These are phyloP conservation scores for Acanthosepion lycidas DNA, from an alignment of 2,888 invertebrate genomes.

Conservation along the genomic window DNA sequence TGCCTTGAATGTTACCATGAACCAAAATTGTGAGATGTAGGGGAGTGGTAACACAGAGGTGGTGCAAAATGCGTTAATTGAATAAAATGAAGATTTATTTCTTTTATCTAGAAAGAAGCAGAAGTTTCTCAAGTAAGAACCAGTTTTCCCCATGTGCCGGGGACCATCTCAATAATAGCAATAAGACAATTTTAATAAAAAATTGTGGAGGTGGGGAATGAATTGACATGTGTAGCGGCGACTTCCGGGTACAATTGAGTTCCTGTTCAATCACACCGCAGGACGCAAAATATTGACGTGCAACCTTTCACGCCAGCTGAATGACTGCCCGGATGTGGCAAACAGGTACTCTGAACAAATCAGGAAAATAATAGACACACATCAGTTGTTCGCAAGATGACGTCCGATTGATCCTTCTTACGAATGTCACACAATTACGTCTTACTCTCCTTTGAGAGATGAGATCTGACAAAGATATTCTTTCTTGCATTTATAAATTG, in stretches of 20 bases:
- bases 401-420: background rate
- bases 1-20: too few relatives aligned
- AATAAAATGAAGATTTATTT: too few relatives aligned
- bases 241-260: conserved; percentile 33
- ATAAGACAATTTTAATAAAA: background rate
- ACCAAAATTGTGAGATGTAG: too few relatives aligned
- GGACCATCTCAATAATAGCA: background rate
- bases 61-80: too few relatives aligned
- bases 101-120: background rate
- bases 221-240: too few relatives aligned
- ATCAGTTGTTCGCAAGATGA: background rate
- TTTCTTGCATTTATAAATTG: too few relatives aligned
- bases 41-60: too few relatives aligned
- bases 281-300: background rate
- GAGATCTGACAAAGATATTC: background rate
- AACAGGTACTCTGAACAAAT: background rate
- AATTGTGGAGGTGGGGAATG: background rate
- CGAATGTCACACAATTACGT: background rate
- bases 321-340: background rate
- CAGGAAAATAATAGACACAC: background rate
- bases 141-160: background rate
- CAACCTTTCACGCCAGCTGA: background rate
- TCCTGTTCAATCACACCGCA: background rate
- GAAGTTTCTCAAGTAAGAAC: background rate
- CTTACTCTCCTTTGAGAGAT: background rate